phyloP scores from a whole-genome alignment of 2,888 invertebrate genomes.

The Eilema sororculum region DNA sequence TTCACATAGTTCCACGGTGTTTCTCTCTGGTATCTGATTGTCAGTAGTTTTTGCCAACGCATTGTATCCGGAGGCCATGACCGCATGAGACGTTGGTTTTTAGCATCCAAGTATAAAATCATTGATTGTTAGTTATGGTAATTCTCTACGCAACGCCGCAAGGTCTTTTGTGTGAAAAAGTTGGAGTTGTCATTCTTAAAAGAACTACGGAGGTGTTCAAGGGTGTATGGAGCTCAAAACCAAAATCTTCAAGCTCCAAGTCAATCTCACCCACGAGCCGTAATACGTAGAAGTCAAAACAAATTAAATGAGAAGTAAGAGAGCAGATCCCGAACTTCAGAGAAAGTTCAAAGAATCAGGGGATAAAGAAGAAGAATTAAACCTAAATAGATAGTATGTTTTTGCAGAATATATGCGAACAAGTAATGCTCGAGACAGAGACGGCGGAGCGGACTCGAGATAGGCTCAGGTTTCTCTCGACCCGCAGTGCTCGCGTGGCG shows the following conservation, averaged over 20 bases:
- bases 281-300: background rate
- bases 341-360: no score
- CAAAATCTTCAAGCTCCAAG: background rate
- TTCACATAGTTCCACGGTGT: constrained; percentile 18
- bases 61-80: constrained; percentile 48
- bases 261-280: background rate
- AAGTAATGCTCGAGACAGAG: no score
- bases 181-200: constrained; percentile 15
- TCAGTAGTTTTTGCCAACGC: constrained; percentile 40
- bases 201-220: background rate
- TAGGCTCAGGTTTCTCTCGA: no score
- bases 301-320: no score
- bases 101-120: constrained; percentile 35
- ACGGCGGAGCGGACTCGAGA: no score
- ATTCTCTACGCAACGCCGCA: constrained; percentile 43
- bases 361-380: no score
- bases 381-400: no score
- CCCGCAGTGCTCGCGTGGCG: no score
- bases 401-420: no score
- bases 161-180: constrained; percentile 39
- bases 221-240: background rate
- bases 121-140: constrained; percentile 39
- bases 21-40: constrained; percentile 30
- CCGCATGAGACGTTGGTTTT: constrained; percentile 39
- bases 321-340: no score